These are phyloP conservation scores for Nectonema munidae DNA, from an alignment of 2,888 invertebrate species.

Conservation along the genomic window DNA sequence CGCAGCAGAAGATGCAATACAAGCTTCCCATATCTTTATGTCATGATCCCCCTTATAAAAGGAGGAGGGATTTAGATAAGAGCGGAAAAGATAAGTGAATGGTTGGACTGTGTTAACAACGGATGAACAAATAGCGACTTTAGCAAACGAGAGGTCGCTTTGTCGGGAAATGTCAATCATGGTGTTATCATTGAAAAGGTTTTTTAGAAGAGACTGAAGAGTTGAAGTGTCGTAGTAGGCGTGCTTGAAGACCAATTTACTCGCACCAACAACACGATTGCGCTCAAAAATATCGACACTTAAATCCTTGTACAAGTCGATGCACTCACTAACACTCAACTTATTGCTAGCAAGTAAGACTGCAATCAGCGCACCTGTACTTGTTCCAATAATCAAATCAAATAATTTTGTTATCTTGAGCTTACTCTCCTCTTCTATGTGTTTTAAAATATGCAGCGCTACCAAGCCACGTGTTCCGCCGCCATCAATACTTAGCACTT, in stretches of 20 bases:
- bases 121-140: constrained; percentile 44
- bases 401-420: constrained; percentile 41
- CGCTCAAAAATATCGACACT: constrained; percentile 23
- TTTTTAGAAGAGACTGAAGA: constrained; percentile 42
- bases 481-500: constrained; percentile 52
- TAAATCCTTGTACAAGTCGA: constrained; percentile 30
- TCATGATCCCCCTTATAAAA: constrained; percentile 37
- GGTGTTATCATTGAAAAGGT: constrained; percentile 15
- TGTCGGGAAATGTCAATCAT: constrained; percentile 31
- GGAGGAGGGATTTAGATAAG: constrained; percentile 37
- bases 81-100: constrained; percentile 46
- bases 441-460: constrained; percentile 44
- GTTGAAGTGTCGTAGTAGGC: constrained; percentile 52
- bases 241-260: constrained; percentile 41
- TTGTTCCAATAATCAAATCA: constrained; percentile 36
- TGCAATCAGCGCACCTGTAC: constrained; percentile 39
- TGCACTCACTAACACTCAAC: constrained; percentile 31
- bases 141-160: constrained; percentile 15
- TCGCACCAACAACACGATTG: constrained; percentile 18
- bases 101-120: constrained; percentile 39
- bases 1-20: constrained; percentile 56
- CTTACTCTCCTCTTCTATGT: constrained; percentile 33
- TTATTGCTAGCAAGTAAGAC: constrained; percentile 34
- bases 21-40: constrained; percentile 44
- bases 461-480: constrained; percentile 57